Evolutionary conservation across 2,797 vertebrate genomes (phyloP), one percentile per base, ranked within the genome.

Genomic region (Protonibea diacanthus): DNA sequence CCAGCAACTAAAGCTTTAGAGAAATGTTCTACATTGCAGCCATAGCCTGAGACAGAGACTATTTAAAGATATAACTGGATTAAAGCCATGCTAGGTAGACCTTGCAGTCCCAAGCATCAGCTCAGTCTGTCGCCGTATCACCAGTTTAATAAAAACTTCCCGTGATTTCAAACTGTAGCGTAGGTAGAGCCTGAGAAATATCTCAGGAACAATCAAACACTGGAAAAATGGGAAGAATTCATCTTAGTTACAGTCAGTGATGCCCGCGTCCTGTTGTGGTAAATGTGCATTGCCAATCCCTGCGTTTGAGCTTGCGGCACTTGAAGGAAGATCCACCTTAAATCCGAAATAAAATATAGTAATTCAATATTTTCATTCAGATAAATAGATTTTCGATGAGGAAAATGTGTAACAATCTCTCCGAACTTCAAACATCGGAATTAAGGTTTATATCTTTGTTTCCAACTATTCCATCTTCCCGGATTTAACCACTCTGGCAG

Each of bases 181-280:
- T 63, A 73, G 52, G 74, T 23, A 64, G 69, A 86, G 62, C 78
- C 86, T 82, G 85, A 89, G 73, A 80, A 73, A 76, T 13, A 27
- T 74, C 76, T 88, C 83, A 84, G 81, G 78, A 82, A 70, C 44
- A 75, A 84, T 81, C 83, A 85, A 86, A 91, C 89, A 92, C 87
- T 92, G 88, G 90, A 91, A 83, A 69, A 86, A 71, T 63, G 33
- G 61, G 11, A 67, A 76, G 21, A 80, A 73, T 62, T 80, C 29
- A 55, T 69, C 23, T 58, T 62, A 57, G 62, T 81, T 48, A 76
- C 67, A 80, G 53, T 65, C 38, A 38, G 66, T 29, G 55, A 75
- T 29, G 20, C 55, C 70, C 7, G 5, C 70, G 8, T 53, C 48
- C 62, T 75, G 44, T 59, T 11, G 17, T 71, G 47, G 60, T 63